Base-by-base conservation (phyloP, 2,113 vertebrate species). In the Nycticorax nycticorax region DNA sequence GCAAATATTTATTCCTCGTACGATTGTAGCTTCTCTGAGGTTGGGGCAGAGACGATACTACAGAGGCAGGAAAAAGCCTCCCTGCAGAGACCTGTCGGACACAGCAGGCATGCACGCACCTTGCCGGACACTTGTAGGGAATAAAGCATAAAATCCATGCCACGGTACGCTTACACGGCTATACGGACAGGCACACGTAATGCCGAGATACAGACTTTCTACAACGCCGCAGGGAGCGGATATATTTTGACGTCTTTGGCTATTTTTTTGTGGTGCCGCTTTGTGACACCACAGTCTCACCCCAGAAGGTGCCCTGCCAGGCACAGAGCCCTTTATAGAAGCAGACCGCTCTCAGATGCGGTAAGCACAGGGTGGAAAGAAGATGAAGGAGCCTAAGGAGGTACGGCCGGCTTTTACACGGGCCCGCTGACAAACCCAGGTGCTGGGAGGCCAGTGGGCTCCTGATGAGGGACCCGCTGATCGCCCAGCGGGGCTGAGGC, bases 1-100 rank as follows among this genome's bases (percentile, higher is more conserved):
- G 62, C 20, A 76, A 79, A 57, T 92, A 93, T 78, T 81, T 94
- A 57, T 82, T 79, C 35, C 66, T 93, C 48, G 48, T n/a, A 63
- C 1, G 1, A 19, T 5, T 82, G 37, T 7, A 57, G 45, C 39
- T 95, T 72, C 69, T 72, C 77, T 75, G 81, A 90, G 39, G 15
- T 0, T 91, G 57, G 64, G 89, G 79, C 9, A 66, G 80, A 73
- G 77, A 53, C 48, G 52, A 74, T 33, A 50, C 52, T 14, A 53
- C 2, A 74, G 68, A 81, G 37, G 35, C 43, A 82, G 62, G 43
- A 55, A 64, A 82, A 95, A 93, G 12, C 33, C 24, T 85, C 55
- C 78, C 69, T 85, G 66, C 78, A 79, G 67, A 74, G 45, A 91
- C 62, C 62, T 69, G 62, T 60, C 56, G 79, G 67, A 48, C 67